phyloP scores from a whole-genome alignment of 2,113 vertebrate genomes.

The Chloropsis hardwickii region DNA sequence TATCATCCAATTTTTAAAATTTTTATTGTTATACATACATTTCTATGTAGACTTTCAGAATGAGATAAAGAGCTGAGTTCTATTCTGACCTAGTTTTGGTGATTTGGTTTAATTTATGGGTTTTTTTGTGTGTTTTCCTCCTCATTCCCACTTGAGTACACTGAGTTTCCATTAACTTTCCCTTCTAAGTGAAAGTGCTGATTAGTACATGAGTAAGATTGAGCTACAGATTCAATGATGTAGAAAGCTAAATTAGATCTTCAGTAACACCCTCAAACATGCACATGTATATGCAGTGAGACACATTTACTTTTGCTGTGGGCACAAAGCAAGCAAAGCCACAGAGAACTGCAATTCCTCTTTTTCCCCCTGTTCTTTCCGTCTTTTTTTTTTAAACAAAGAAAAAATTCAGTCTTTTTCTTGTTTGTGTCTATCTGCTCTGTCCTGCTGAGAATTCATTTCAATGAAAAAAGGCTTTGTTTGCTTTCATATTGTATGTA shows the following conservation, averaged over 20 bases:
- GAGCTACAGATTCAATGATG: constrained; percentile 6
- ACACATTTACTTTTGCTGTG: background rate
- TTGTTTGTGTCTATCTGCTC: background rate
- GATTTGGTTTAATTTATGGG: background rate
- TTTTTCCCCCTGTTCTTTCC: fast-evolving
- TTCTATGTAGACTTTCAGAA: background rate
- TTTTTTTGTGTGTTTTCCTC: constrained; percentile 15
- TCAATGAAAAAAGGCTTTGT: background rate
- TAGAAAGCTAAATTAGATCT: constrained; percentile 35
- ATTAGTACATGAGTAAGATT: constrained; percentile 8
- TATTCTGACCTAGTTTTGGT: background rate
- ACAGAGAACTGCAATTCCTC: background rate
- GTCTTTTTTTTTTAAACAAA: background rate
- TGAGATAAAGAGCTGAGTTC: background rate
- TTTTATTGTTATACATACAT: background rate
- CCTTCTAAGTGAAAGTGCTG: constrained; percentile 1
- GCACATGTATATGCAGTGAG: background rate
- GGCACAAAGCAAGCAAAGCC: background rate
- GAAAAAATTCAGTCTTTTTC: background rate
- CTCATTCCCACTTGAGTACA: background rate
- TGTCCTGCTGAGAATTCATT: background rate
- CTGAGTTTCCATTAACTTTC: constrained; percentile 42
- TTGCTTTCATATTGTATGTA: background rate
- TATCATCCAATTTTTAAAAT: background rate
- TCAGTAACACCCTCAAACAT: background rate